phyloP scores from a whole-genome alignment of 1,140 invertebrate genomes.

The Bombus sylvicola region DNA sequence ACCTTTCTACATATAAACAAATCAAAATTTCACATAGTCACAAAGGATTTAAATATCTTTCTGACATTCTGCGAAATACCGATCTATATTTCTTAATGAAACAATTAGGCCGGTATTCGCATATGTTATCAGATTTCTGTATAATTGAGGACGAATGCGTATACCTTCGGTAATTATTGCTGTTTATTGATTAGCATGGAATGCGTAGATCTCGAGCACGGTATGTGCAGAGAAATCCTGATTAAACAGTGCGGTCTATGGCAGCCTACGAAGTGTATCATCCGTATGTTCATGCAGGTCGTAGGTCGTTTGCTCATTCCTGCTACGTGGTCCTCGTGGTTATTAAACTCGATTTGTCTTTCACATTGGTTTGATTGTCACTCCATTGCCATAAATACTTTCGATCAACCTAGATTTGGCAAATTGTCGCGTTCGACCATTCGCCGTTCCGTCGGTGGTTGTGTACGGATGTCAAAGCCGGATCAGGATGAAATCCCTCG shows the following conservation, averaged over 20 bases:
- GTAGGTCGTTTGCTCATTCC: slow-evolving; percentile 9
- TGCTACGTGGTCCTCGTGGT: background rate
- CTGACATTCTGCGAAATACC: background rate
- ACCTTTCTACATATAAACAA: too few relatives aligned
- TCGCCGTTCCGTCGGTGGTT: slow-evolving; percentile 1
- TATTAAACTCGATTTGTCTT: slow-evolving; percentile 16
- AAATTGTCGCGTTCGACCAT: slow-evolving; percentile 43
- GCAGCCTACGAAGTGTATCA: background rate
- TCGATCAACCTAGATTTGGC: slow-evolving; percentile 32
- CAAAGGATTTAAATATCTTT: too few relatives aligned
- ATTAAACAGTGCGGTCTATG: slow-evolving; percentile 14
- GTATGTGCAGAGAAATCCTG: slow-evolving; percentile 30
- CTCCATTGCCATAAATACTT: slow-evolving; percentile 45
- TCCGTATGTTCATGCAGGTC: background rate
- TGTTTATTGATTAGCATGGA: slow-evolving; percentile 40
- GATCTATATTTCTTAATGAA: background rate
- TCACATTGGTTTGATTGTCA: background rate
- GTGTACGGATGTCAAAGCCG: slow-evolving; percentile 56
- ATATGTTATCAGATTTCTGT: background rate
- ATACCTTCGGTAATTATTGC: slow-evolving; percentile 35
- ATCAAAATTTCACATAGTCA: too few relatives aligned
- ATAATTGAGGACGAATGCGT: slow-evolving; percentile 17
- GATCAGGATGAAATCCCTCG: slow-evolving; percentile 44
- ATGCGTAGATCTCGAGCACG: slow-evolving; percentile 6
- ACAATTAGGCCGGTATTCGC: slow-evolving; percentile 2